A percentile compares a stretch with the other conserved stretches of the same genome.
phyloP scores from a whole-genome alignment of 2,113 vertebrate species.

The Epinephelus cyanopodus region DNA sequence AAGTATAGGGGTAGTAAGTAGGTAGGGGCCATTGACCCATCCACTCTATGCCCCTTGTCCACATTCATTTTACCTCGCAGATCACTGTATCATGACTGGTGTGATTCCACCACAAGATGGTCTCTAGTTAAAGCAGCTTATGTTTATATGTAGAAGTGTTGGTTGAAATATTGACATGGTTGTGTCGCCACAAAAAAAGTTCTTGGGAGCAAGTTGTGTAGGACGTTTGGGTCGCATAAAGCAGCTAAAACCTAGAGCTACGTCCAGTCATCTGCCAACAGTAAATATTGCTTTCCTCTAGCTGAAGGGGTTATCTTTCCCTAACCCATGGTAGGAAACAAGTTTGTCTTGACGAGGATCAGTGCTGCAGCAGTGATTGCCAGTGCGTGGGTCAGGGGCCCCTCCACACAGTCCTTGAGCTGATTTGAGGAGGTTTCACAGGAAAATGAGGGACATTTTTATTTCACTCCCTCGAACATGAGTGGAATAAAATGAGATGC shows the following conservation, averaged over 20 bases:
- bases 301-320: not conserved
- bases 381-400: not conserved
- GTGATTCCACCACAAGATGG: too few relatives aligned
- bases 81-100: too few relatives aligned
- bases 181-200: not conserved
- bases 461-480: not conserved
- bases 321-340: not conserved
- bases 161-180: not conserved
- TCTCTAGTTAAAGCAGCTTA: not conserved
- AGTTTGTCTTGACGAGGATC: not conserved
- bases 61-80: too few relatives aligned
- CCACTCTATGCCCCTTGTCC: too few relatives aligned
- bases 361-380: conserved; percentile 20
- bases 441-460: not conserved
- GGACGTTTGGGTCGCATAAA: not conserved
- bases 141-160: not conserved
- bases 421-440: conserved; percentile 27
- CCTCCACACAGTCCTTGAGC: not conserved
- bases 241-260: not conserved
- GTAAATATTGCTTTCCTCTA: conserved; percentile 5
- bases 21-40: too few relatives aligned
- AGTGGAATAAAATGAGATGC: not conserved
- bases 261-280: not conserved
- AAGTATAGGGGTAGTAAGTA: too few relatives aligned
- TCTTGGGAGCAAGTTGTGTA: not conserved